Percentiles rank a stretch among this genome's conserved stretches.
Conservation (phyloP, 2,797 vertebrate species). For the Peromyscus aztecus region DNA sequence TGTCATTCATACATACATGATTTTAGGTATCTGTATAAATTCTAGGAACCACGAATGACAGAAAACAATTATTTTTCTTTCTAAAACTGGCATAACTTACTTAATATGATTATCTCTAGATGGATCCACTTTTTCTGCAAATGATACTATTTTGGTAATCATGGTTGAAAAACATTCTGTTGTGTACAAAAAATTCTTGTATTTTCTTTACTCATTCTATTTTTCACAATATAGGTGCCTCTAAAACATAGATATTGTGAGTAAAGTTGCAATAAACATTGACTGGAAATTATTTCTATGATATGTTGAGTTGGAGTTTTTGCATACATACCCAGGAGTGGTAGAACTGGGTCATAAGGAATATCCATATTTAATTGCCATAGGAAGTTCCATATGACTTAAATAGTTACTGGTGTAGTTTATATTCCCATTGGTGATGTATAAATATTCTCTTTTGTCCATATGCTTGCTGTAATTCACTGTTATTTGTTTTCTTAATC, state of each 20-base stretch:
- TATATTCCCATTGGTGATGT: neutral
- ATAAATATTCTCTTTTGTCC: neutral
- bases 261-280: neutral
- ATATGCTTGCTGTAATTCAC: neutral
- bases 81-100: neutral
- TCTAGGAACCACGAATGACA: neutral
- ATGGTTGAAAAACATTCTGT: neutral
- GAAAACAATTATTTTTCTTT: neutral
- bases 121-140: neutral
- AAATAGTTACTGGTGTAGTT: neutral
- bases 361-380: neutral
- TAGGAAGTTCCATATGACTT: neutral
- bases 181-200: neutral
- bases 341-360: neutral
- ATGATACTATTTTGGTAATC: neutral
- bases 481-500: neutral
- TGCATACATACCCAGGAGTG: neutral
- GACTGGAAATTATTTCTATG: neutral
- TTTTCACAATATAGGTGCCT: neutral
- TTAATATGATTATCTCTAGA: neutral
- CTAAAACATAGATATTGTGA: neutral
- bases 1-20: neutral
- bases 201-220: neutral
- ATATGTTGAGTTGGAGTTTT: neutral
- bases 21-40: neutral